Percentiles rank a stretch among this genome's conserved stretches.
Conservation (phyloP, 2,113 vertebrate species). For the Tor tambroides region DNA sequence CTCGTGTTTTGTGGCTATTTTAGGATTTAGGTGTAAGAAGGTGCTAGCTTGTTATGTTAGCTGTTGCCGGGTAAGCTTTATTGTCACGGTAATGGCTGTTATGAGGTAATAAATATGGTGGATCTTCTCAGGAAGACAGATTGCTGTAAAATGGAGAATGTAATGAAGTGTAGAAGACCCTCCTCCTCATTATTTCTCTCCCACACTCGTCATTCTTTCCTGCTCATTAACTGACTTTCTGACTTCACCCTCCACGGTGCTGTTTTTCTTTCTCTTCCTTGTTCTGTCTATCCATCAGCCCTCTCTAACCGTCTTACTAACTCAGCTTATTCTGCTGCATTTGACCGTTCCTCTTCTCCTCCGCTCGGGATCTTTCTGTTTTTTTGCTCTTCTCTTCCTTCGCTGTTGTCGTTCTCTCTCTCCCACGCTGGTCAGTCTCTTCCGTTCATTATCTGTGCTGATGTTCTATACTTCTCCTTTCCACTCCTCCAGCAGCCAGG, state of each 20-base stretch:
- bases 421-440: conserved; percentile 39
- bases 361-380: neutral
- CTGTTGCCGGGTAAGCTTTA: conserved; percentile 35
- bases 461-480: conserved; percentile 39
- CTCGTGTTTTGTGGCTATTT: conserved; percentile 33
- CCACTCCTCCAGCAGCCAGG: conserved; percentile 35
- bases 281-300: neutral
- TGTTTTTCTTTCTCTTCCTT: conserved; percentile 21
- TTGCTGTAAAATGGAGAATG: conserved; percentile 22
- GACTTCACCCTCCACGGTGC: neutral
- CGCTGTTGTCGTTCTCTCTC: conserved; percentile 6
- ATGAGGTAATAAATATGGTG: conserved; percentile 19
- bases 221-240: neutral
- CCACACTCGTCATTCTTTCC: conserved; percentile 11
- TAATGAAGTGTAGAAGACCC: conserved; percentile 22
- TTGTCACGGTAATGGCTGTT: conserved; percentile 34
- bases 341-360: neutral
- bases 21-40: conserved; percentile 10
- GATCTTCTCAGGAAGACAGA: conserved; percentile 14
- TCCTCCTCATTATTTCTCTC: conserved; percentile 1
- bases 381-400: conserved; percentile 15
- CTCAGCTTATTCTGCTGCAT: neutral
- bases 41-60: conserved; percentile 12
- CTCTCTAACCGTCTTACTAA: neutral
- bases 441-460: conserved; percentile 33